phyloP scores from a whole-genome alignment of 2,888 invertebrate genomes.

The Schrankia costaestrigalis region DNA sequence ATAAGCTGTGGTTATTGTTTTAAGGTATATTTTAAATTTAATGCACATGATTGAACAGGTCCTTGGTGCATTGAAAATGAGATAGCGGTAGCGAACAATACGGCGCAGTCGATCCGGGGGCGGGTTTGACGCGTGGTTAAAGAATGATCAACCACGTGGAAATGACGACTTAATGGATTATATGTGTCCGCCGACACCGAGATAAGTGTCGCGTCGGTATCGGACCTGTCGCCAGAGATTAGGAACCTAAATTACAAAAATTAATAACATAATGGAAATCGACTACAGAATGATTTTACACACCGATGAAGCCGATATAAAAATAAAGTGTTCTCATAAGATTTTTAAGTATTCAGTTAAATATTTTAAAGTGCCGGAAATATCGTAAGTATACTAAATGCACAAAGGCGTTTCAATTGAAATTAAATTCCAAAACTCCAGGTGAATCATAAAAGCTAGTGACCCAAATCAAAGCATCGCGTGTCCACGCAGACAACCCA shows the following conservation, averaged over 20 bases:
- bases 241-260: slow-evolving; percentile 74
- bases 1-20: slow-evolving; percentile 43
- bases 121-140: slow-evolving; percentile 76
- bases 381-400: no score
- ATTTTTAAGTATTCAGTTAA: no score
- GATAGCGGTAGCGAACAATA: slow-evolving; percentile 78
- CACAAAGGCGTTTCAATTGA: slow-evolving; percentile 12
- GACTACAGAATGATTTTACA: slow-evolving; percentile 62
- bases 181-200: slow-evolving; percentile 76
- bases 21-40: slow-evolving; percentile 54
- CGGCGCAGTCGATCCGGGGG: slow-evolving; percentile 60
- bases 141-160: slow-evolving; percentile 77
- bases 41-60: slow-evolving; percentile 48
- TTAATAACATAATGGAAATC: slow-evolving; percentile 75
- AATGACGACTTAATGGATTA: slow-evolving; percentile 81
- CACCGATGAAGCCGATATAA: slow-evolving; percentile 57
- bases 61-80: slow-evolving; percentile 48
- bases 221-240: slow-evolving; percentile 71
- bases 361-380: no score
- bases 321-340: no score
- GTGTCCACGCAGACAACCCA: slow-evolving; percentile 56
- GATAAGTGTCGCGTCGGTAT: slow-evolving; percentile 76
- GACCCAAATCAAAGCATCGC: slow-evolving; percentile 59
- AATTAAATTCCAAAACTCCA: slow-evolving; percentile 35
- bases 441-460: slow-evolving; percentile 57